Evolutionary conservation across 2,113 vertebrate genomes (phyloP).

Genomic region (Willisornis vidua): DNA sequence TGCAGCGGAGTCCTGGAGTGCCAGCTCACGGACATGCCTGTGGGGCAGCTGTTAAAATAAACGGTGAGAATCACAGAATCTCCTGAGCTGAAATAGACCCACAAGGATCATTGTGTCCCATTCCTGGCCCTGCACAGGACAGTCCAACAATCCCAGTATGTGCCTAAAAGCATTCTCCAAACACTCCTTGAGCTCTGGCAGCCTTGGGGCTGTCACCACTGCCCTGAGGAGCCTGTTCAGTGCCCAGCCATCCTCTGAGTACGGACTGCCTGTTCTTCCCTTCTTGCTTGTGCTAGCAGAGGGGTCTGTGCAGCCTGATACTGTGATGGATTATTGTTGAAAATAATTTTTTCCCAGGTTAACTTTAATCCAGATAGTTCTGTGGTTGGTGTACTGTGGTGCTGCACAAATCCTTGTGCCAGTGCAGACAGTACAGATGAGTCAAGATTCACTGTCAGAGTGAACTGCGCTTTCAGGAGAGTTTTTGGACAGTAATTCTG

Average conservation of each 20-base stretch:
- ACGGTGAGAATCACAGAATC: not conserved
- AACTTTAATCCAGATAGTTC: not conserved
- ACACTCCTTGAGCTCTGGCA: not conserved
- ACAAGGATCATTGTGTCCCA: not conserved
- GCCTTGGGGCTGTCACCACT: not conserved
- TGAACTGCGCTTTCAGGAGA: not conserved
- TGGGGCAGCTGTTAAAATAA: not conserved
- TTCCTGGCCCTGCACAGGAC: not conserved
- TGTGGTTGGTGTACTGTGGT: fast-evolving
- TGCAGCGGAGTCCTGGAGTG: not conserved
- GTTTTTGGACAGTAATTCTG: not conserved
- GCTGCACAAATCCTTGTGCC: not conserved
- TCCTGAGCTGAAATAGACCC: not conserved
- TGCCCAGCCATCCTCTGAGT: not conserved
- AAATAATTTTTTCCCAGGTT: not conserved
- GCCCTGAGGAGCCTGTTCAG: not conserved
- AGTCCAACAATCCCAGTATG: not conserved
- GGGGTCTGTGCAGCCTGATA: not conserved
- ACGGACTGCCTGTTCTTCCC: not conserved
- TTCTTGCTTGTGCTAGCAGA: fast-evolving
- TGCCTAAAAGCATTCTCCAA: not conserved
- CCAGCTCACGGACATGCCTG: fast-evolving
- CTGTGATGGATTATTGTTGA: not conserved
- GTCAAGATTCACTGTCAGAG: not conserved
- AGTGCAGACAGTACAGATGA: not conserved